Base-by-base conservation (phyloP, 2,113 vertebrate species). In the Pomatostomus ruficeps region DNA sequence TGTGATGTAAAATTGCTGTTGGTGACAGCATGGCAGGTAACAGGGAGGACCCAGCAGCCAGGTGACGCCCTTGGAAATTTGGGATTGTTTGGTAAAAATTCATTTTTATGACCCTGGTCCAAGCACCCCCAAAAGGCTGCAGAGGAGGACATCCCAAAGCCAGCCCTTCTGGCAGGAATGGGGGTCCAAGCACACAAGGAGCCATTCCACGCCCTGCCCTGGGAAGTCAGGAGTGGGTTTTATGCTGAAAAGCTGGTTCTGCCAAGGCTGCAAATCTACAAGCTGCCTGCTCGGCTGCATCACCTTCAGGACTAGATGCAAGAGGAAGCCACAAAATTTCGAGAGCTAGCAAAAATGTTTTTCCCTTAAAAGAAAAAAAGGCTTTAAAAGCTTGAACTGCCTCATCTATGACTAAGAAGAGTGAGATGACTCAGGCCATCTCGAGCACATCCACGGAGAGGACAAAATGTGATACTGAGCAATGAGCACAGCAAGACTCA, bases 351-450 rank as follows among this genome's bases (percentile, higher is more conserved):
- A 89, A 67, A 81, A 93, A 45, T 17, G 25, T 7, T 72, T 88
- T 63, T 35, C 14, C 3, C 15, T 66, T 28, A 23, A 65, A 59
- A 63, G 51, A 57, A 65, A 63, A 55, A 57, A 65, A 72, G 22
- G 10, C 35, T 89, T 81, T 46, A 63, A 63, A 85, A 91, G 40
- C 70, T 54, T 68, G 14, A 83, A 55, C 54, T 73, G 49, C 28
- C 55, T 83, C 49, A 11, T 73, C 68, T 57, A 15, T 40, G 72
- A 72, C 36, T 74, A 85, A 81, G 57, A 62, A 14, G 12, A 88
- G 38, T 0, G 7, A 68, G 85, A 91, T 91, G 94, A 96, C 83
- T 92, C 89, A 86, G 86, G 72, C 25, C 31, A 61, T 49, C 67
- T 76, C 0, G 0, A 91, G 71, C 62, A 76, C 62, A 83, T 70